These are phyloP conservation scores for Betta splendens DNA, from an alignment of 2,797 vertebrate genomes.

Conservation along the genomic window DNA sequence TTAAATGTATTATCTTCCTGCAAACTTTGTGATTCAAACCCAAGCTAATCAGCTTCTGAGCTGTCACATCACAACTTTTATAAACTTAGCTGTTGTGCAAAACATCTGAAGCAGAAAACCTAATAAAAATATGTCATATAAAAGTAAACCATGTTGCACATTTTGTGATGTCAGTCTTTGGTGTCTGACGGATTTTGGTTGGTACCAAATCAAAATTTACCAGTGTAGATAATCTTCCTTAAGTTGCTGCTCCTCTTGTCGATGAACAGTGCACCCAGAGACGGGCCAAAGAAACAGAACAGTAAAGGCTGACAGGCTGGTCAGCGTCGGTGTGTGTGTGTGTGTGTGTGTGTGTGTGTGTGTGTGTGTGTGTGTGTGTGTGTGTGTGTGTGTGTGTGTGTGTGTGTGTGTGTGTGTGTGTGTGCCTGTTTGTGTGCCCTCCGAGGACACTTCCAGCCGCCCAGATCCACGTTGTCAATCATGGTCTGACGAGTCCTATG, in stretches of 20 bases:
- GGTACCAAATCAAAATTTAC: too few species aligned
- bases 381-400: too few species aligned
- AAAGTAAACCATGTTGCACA: too few species aligned
- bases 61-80: too few species aligned
- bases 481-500: slow-evolving; percentile 60
- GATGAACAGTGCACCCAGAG: slow-evolving; percentile 36
- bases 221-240: background rate
- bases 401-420: slow-evolving; percentile 24
- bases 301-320: slow-evolving; percentile 47
- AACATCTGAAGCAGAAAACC: too few species aligned
- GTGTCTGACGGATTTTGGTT: too few species aligned
- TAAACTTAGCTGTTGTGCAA: too few species aligned
- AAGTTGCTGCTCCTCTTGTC: slow-evolving; percentile 1
- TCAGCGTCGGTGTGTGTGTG: slow-evolving; percentile 42
- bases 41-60: too few species aligned
- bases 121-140: too few species aligned
- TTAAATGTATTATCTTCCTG: too few species aligned
- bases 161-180: too few species aligned
- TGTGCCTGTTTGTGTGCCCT: slow-evolving; percentile 49
- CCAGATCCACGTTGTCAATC: slow-evolving; percentile 66
- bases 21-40: too few species aligned
- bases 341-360: slow-evolving; percentile 17
- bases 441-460: slow-evolving; percentile 62
- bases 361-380: slow-evolving; percentile 22
- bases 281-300: slow-evolving; percentile 24